Base-by-base conservation (phyloP, 2,113 vertebrate genomes). In the Sphaerodactylus townsendi region DNA sequence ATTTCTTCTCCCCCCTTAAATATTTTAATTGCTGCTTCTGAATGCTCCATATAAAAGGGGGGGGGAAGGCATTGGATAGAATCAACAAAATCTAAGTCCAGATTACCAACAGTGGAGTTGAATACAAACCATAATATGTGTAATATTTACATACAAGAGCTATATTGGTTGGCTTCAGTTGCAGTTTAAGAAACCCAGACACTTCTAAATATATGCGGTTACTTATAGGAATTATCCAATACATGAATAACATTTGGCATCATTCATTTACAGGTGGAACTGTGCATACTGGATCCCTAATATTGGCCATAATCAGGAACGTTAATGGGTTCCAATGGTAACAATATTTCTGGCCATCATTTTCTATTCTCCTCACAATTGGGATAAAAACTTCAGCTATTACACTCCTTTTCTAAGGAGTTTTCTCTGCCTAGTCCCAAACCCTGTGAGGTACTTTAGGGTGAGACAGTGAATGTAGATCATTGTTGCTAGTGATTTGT, bases 1-100 rank as follows among this genome's bases (percentile, higher is more conserved):
- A 96, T 96, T 96, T 96, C 92, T 96, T 96, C 92, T 93, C 92
- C 94, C 94, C 94, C 94, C 94, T 95, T 96, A 98, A 97, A 98
- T 97, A 98, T 98, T 97, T 95, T 97, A 97, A 98, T 98, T 97
- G 96, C 93, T 93, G 91, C 92, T 95, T 96, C 93, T 94, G 90
- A 93, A 95, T 92, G 87, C 92, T 96, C 94, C 88, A 82, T 91
- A 93, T 94, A 96, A 96, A 96, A 4, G 35, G 33, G 59, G 59
- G 59, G 59, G 46, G 71, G 82, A 95, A 90, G 82, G 85, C 92
- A 89, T 88, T 48, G 92, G 93, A 94, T 28, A 28, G 59, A 95
- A 91, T 83, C 90, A 80, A 90, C 90, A 87, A 92, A 92, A 91
- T 91, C 91, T 85, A 79, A 87, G 94, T 84, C 44, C 90, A 86